A percentile compares a stretch with the other conserved stretches of the same genome.
Conservation (phyloP, 2,797 vertebrate species). For the Halcyon chelicuti region DNA sequence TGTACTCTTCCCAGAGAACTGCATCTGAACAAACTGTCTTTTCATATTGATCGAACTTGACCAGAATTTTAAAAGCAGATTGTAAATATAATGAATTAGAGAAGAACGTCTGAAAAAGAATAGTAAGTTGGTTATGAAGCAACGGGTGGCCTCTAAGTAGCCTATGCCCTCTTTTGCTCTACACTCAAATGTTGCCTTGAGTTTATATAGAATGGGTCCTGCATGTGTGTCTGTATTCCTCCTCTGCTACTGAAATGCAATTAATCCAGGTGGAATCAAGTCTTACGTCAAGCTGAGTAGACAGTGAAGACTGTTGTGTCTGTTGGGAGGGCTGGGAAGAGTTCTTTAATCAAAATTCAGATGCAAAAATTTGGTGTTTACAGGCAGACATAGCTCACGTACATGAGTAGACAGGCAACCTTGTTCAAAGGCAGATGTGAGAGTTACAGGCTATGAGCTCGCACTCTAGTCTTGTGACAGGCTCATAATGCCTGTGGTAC, state of each 20-base stretch:
- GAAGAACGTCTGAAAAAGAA: not conserved
- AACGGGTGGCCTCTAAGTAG: not conserved
- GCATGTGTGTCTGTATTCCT: not conserved
- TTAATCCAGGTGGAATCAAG: not conserved
- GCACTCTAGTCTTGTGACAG: not conserved
- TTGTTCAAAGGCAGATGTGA: constrained; percentile 46
- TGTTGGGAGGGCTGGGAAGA: constrained; percentile 11
- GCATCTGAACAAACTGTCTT: not conserved
- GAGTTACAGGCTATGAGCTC: not conserved
- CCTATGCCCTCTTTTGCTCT: not conserved
- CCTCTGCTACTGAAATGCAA: not conserved
- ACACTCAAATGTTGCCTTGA: not conserved
- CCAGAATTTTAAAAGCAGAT: not conserved
- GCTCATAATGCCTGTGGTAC: constrained; percentile 1
- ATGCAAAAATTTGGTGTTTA: not conserved
- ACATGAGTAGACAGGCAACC: constrained; percentile 7
- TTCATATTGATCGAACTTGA: not conserved
- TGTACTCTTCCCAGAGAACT: not conserved
- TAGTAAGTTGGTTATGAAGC: not conserved
- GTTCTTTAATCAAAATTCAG: constrained; percentile 43
- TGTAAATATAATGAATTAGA: not conserved
- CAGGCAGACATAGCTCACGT: constrained; percentile 2
- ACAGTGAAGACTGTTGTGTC: not conserved
- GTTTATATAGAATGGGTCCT: not conserved
- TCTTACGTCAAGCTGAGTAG: not conserved